Base-by-base conservation (phyloP, 2,797 vertebrate genomes). In the Gila robusta region DNA sequence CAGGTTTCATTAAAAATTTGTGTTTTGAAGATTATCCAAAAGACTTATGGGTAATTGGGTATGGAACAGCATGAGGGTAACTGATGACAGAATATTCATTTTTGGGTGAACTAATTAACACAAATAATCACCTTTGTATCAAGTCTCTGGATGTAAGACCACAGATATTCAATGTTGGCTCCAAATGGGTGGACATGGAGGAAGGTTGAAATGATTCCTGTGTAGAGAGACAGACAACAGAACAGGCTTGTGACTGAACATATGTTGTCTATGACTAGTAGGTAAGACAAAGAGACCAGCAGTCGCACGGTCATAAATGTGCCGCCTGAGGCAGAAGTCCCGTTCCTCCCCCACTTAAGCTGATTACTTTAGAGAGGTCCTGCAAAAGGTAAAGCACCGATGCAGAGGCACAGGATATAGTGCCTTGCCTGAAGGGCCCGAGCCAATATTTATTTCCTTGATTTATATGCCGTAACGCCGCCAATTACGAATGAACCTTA, bases 131-230 rank as follows among this genome's bases (percentile, higher is more conserved):
- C 98, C 97, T 97, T 98, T 0, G 97, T 96, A 93, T 99, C 98
- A 93, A 99, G 92, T 89, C 97, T 97, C 93, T 98, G 98, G 86
- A 99, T 97, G 90, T 99, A 99, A 1, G 98, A 99, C 97, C 97
- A 98, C 80, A 99, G 96, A 86, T 99, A 99, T 83, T 99, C 98
- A 79, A 99, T 98, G 91, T 99, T 99, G 74, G 98, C 98, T 89
- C 98, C 98, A 11, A 99, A 99, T 9, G 98, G 98, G 90, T 99
- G 98, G 52, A 99, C 98, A 0, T 99, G 98, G 83, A 99, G 98
- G 94, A 99, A 99, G 16, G 97, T 98, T 12, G 98, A 98, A 91
- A 99, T 97, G 84, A 99, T 96, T 84, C 98, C 98, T 99, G 94
- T 82, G 89, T 92, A 67, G 79, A 89, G 91, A 90, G 49, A 81